A percentile compares a stretch with the other conserved stretches of the same genome.
Conservation (phyloP, 2,888 invertebrate genomes). For the Polyploca ridens region DNA sequence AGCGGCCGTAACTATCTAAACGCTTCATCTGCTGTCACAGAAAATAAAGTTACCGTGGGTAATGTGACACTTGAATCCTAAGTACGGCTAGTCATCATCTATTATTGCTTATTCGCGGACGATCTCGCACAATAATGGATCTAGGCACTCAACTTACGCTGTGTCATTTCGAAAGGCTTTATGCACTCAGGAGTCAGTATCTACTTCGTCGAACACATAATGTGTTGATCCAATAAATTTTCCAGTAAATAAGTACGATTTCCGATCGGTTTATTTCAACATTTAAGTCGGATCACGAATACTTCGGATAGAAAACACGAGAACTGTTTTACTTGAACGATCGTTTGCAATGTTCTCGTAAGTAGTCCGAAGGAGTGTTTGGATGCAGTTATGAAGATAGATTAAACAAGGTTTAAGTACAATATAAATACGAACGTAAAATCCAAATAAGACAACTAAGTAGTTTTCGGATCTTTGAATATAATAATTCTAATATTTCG, state of each 20-base stretch:
- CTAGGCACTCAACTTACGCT: conserved; percentile 41
- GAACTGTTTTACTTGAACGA: conserved; percentile 78
- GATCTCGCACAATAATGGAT: conserved; percentile 47
- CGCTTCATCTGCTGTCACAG: conserved; percentile 44
- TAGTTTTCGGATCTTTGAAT: too few relatives aligned
- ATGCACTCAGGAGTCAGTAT: conserved; percentile 18
- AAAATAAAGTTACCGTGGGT: conserved; percentile 55
- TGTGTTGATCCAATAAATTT: conserved; percentile 45
- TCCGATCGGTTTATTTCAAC: conserved; percentile 63
- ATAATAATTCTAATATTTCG: too few relatives aligned
- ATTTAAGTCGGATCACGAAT: conserved; percentile 65
- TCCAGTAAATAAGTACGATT: conserved; percentile 47
- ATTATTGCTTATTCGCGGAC: conserved; percentile 56
- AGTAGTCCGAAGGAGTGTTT: conserved; percentile 29
- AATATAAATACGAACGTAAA: too few relatives aligned
- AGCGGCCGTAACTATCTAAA: conserved; percentile 20
- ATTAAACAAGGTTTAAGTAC: conserved; percentile 11
- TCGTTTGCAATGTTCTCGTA: conserved; percentile 57
- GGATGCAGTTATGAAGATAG: conserved; percentile 29
- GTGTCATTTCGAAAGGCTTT: conserved; percentile 46
- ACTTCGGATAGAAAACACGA: conserved; percentile 72
- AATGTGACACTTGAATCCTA: conserved; percentile 52
- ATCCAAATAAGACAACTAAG: too few relatives aligned
- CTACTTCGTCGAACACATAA: conserved; percentile 24
- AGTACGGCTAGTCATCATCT: conserved; percentile 58